Conservation (phyloP, 2,113 vertebrate species). For the Misgurnus anguillicaudatus region DNA sequence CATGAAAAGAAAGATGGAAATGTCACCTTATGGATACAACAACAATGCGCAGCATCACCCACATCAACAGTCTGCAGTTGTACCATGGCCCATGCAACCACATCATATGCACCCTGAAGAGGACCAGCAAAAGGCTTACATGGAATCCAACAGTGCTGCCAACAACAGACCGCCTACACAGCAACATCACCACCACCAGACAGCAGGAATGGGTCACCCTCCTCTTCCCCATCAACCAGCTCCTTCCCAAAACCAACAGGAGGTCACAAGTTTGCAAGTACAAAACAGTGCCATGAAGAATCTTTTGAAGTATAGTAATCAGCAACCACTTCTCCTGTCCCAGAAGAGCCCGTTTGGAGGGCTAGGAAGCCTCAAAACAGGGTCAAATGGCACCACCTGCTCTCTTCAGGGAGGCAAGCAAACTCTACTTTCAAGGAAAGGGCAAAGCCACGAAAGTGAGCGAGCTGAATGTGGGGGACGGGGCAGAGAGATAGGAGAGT, state of each 20-base stretch:
- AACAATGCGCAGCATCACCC: constrained; percentile 69
- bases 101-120: constrained; percentile 78
- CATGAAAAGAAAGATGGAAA: constrained; percentile 85
- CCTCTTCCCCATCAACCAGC: constrained; percentile 62
- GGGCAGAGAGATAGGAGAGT: constrained; percentile 80
- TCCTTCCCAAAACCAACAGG: constrained; percentile 74
- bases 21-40: constrained; percentile 80
- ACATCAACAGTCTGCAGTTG: constrained; percentile 74
- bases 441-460: constrained; percentile 75
- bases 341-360: constrained; percentile 90
- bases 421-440: constrained; percentile 76
- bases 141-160: constrained; percentile 79
- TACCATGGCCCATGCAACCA: constrained; percentile 83
- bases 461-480: constrained; percentile 85
- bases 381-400: constrained; percentile 78
- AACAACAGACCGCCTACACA: constrained; percentile 55
- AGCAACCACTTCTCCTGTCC: constrained; percentile 87
- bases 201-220: constrained; percentile 61
- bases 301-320: constrained; percentile 93
- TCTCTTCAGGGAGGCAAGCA: constrained; percentile 82
- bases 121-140: constrained; percentile 84
- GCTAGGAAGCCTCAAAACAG: constrained; percentile 82
- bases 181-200: constrained; percentile 65
- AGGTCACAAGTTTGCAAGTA: constrained; percentile 77
- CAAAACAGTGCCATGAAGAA: constrained; percentile 94